Percentiles rank a stretch among this genome's conserved stretches.
Conservation (phyloP, 2,113 vertebrate species). For the Urocynchramus pylzowi region DNA sequence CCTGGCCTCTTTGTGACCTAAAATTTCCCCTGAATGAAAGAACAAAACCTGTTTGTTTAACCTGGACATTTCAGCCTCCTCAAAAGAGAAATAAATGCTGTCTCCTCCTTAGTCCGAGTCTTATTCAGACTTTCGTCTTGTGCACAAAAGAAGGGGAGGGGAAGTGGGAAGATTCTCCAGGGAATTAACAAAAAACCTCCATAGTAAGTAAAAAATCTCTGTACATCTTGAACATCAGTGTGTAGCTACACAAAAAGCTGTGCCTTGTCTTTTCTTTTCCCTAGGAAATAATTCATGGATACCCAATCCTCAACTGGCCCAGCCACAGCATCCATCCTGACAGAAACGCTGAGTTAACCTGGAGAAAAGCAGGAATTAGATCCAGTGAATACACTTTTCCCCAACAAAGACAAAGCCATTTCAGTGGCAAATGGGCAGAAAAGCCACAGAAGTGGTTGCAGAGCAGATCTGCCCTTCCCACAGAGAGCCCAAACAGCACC, state of each 20-base stretch:
- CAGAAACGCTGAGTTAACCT: not conserved
- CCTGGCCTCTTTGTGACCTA: not conserved
- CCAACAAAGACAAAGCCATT: not conserved
- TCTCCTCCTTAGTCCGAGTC: not conserved
- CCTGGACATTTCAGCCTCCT: not conserved
- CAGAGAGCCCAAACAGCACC: not conserved
- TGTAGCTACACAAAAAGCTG: not conserved
- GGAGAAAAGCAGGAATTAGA: not conserved
- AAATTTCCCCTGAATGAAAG: not conserved
- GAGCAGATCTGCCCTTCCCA: not conserved
- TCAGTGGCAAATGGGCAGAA: not conserved
- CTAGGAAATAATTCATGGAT: not conserved
- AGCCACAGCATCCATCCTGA: not conserved
- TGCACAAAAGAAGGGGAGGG: not conserved
- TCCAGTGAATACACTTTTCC: not conserved
- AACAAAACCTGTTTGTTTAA: constrained; percentile 32
- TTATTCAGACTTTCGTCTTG: not conserved
- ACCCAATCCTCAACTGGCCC: not conserved
- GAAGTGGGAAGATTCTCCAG: not conserved
- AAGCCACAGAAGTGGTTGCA: not conserved
- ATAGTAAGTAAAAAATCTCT: not conserved
- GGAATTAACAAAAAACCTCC: not conserved
- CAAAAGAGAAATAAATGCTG: not conserved
- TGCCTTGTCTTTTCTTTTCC: not conserved
- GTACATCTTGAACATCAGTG: not conserved